Percentiles rank a stretch among this genome's conserved stretches.
Evolutionary conservation across 2,113 vertebrate species (phyloP).

Genomic region (Orientallactaga bullata): DNA sequence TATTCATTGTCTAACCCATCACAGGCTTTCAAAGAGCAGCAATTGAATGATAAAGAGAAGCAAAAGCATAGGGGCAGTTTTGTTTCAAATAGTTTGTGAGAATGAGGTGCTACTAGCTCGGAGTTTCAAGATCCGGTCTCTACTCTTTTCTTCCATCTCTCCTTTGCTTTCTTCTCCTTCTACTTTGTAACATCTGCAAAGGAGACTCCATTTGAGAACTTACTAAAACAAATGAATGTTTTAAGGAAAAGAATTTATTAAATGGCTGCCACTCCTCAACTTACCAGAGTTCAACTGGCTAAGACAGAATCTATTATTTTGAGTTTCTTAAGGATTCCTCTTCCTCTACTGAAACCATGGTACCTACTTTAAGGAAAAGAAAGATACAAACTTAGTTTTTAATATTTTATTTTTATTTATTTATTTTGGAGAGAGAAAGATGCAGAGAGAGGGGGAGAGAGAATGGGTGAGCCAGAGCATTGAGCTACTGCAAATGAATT

Average conservation of each 20-base stretch:
- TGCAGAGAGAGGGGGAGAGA: too few species aligned
- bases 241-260: neutral
- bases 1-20: neutral
- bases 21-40: too few species aligned
- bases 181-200: neutral
- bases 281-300: neutral
- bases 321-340: neutral
- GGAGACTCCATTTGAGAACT: neutral
- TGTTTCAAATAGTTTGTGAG: neutral
- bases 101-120: neutral
- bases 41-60: too few species aligned
- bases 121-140: neutral
- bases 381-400: neutral
- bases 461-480: too few species aligned
- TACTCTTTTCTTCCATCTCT: neutral
- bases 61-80: neutral
- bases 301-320: neutral
- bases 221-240: conserved; percentile 15
- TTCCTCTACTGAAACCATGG: neutral
- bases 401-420: neutral
- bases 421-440: too few species aligned
- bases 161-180: neutral
- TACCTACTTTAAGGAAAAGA: neutral
- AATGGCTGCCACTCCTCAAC: neutral
- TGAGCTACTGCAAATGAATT: too few species aligned